Evolutionary conservation across 2,888 invertebrate genomes (phyloP).

Genomic region (Clivina fossor): DNA sequence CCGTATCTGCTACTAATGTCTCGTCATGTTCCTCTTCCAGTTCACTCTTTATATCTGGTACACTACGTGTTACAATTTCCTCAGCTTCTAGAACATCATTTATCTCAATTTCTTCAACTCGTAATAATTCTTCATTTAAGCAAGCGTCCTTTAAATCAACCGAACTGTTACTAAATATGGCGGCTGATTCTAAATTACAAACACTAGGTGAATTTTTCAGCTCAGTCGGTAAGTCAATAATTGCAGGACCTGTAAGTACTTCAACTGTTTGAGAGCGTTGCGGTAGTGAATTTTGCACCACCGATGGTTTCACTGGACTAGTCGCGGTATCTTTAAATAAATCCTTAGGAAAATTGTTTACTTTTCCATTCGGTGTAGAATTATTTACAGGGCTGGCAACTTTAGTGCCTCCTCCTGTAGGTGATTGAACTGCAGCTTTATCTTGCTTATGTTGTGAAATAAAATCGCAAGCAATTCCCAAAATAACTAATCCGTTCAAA

Average conservation of each 20-base stretch:
- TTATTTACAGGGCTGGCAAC: constrained; percentile 41
- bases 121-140: constrained; percentile 73
- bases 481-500: constrained; percentile 82
- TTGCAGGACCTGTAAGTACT: constrained; percentile 25
- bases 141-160: constrained; percentile 81
- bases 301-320: constrained; percentile 48
- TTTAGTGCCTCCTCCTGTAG: too few species aligned
- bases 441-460: constrained; percentile 71
- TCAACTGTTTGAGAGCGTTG: constrained; percentile 36
- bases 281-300: constrained; percentile 30
- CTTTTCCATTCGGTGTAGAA: constrained; percentile 45
- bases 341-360: constrained; percentile 41
- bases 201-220: constrained; percentile 55
- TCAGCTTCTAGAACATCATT: constrained; percentile 46
- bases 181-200: constrained; percentile 68
- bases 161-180: constrained; percentile 84
- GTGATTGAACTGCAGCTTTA: constrained; percentile 52
- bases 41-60: constrained; percentile 61
- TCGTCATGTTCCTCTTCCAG: constrained; percentile 50
- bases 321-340: constrained; percentile 49
- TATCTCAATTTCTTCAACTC: constrained; percentile 53
- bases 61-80: constrained; percentile 62
- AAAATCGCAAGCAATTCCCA: constrained; percentile 88
- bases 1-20: constrained; percentile 40
- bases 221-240: not conserved